Evolutionary conservation across 2,113 vertebrate species (phyloP).

Genomic region (Sebastes schlegelii): DNA sequence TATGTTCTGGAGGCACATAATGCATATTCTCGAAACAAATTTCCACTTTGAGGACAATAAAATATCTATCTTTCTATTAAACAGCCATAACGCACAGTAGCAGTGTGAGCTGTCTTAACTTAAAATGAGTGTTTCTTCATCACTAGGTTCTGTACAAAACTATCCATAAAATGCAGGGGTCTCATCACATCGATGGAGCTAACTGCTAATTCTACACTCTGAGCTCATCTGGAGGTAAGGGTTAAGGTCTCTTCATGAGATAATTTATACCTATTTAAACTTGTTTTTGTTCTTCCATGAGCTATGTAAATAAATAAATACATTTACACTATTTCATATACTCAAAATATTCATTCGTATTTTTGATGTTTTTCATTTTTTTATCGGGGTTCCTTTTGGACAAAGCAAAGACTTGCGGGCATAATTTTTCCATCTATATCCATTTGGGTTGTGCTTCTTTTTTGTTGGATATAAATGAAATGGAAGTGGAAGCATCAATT

Average conservation of each 20-base stretch:
- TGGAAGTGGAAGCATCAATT: slow-evolving; percentile 67
- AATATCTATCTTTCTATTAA: background rate
- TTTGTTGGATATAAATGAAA: slow-evolving; percentile 49
- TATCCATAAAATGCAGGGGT: background rate
- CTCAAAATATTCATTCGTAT: background rate
- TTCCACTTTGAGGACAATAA: background rate
- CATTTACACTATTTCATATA: background rate
- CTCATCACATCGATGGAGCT: background rate
- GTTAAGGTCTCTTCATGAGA: background rate
- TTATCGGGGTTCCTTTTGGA: background rate
- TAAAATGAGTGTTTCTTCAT: background rate
- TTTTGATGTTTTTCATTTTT: background rate
- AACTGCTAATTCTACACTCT: background rate
- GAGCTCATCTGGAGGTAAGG: background rate
- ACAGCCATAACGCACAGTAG: background rate
- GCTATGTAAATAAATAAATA: background rate
- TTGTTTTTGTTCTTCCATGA: background rate
- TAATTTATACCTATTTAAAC: background rate
- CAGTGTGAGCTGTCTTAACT: background rate
- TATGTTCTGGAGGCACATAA: background rate
- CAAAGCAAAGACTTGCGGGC: background rate
- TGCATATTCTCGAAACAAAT: background rate
- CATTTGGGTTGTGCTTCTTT: slow-evolving; percentile 20
- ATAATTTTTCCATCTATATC: slow-evolving; percentile 22
- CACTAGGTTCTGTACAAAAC: background rate